Base-by-base conservation (phyloP, 1,140 invertebrate genomes). In the Drosophila jambulina region DNA sequence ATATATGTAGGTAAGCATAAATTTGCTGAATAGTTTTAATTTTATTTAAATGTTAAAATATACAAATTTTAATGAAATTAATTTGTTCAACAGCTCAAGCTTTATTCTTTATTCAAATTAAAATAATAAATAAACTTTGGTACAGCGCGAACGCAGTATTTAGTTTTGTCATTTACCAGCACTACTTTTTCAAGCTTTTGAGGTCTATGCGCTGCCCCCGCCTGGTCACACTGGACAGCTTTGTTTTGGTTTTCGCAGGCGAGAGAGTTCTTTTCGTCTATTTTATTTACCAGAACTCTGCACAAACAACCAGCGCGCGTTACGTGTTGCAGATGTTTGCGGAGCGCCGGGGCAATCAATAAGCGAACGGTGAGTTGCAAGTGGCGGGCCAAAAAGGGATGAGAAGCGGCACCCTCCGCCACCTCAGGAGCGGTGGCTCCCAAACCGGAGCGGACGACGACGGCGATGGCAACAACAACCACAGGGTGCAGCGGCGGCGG, bases 251-350 rank as follows among this genome's bases (percentile, higher is more conserved):
- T 65, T 56, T 65, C 38, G 57, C 57, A 65, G 57, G 57, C 62
- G 27, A 62, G 21, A 59, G 54, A 32, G 53, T 63, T 64, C 54
- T 64, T 75, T 80, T 67, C 56, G 72, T 72, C 78, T 65, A 78
- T 78, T 82, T 82, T 65, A 78, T 78, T 82, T 82, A 82, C 79
- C 60, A 72, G 63, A 54, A 60, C 61, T 59, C 65, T 78, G 68
- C 68, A 63, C 67, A 75, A 75, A 79, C 62, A 54, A 56, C 42
- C 63, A 63, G 32, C 56, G 34, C 27, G 49, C 32, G 49, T 54
- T 62, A 58, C 61, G 79, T 78, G 74, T 78, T 59, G 79, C 80
- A 64, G 77, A 82, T 82, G 80, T 75, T 71, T 83, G 62, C 63
- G 59, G 53, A 79, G 25, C 48, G 67, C 38, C 38, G 49, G n/a